A percentile compares a stretch with the other conserved stretches of the same genome.
Conservation (phyloP, 2,797 vertebrate genomes). For the Lutjanus campechanus region DNA sequence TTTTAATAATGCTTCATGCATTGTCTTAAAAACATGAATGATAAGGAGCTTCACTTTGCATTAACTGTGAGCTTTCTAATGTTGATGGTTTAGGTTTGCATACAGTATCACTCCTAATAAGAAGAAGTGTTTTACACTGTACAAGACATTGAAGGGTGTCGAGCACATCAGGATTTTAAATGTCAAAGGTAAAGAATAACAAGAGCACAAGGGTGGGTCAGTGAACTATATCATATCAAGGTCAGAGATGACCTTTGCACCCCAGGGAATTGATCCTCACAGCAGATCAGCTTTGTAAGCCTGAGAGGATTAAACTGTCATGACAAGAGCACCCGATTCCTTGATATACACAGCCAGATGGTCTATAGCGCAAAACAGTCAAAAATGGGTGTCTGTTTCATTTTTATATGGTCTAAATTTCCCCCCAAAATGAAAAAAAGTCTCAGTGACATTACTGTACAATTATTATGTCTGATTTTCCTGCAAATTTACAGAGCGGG, state of each 20-base stretch:
- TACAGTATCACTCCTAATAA: background rate
- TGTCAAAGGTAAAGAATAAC: slow-evolving; percentile 35
- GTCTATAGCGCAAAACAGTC: slow-evolving; percentile 3
- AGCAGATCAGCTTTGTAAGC: slow-evolving; percentile 66
- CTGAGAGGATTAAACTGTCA: slow-evolving; percentile 61
- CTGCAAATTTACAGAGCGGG: slow-evolving; percentile 16
- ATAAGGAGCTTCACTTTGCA: background rate
- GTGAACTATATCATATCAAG: slow-evolving; percentile 48
- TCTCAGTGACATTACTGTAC: background rate
- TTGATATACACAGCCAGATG: slow-evolving; percentile 33
- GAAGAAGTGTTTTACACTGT: background rate
- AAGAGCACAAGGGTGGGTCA: background rate
- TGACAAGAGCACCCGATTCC: slow-evolving; percentile 24
- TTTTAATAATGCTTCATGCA: background rate
- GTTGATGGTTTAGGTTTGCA: background rate
- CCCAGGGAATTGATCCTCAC: slow-evolving; percentile 54
- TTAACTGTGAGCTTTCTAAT: background rate
- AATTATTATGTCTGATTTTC: background rate
- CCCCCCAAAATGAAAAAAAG: background rate
- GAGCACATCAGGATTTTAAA: slow-evolving; percentile 9
- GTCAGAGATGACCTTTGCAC: slow-evolving; percentile 61
- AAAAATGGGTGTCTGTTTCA: background rate
- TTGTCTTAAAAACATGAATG: background rate
- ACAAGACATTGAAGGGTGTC: background rate
- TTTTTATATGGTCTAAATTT: background rate